A percentile compares a stretch with the other conserved stretches of the same genome.
These are phyloP conservation scores for Ectemnius lituratus DNA, from an alignment of 2,888 invertebrate genomes.

Conservation along the genomic window DNA sequence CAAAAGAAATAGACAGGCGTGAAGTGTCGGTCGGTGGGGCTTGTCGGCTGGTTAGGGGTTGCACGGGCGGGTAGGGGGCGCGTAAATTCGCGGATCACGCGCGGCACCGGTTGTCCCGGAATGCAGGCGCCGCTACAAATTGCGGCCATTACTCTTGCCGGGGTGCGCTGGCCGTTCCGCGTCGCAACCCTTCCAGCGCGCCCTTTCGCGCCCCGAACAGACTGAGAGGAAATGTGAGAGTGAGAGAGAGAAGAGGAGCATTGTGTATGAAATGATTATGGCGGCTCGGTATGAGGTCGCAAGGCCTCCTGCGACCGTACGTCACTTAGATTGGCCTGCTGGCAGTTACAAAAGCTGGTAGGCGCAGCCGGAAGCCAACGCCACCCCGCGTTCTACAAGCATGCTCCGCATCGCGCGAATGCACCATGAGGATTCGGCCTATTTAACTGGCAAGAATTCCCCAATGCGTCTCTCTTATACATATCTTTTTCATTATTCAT, in stretches of 20 bases:
- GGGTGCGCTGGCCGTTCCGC: conserved; percentile 48
- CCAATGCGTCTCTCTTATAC: no score
- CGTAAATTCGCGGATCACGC: conserved; percentile 46
- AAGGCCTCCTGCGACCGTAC: conserved; percentile 70
- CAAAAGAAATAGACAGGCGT: no score
- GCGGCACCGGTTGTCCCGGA: conserved; percentile 60
- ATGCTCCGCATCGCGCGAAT: no score
- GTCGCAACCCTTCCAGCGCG: conserved; percentile 36
- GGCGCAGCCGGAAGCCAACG: no score
- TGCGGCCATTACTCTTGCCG: conserved; percentile 75
- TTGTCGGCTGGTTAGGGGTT: no score
- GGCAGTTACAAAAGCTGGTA: conserved; percentile 64
- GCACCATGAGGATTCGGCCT: no score
- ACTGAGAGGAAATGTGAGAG: conserved; percentile 22
- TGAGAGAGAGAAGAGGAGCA: conserved; percentile 61
- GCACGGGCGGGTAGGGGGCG: not conserved
- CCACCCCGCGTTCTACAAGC: no score
- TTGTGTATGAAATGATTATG: conserved; percentile 76
- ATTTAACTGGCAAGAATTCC: no score
- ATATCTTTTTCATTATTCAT: no score
- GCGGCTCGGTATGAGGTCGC: conserved; percentile 71
- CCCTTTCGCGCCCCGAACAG: no score
- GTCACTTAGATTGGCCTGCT: conserved; percentile 74
- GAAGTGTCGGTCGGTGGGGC: no score
- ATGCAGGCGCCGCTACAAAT: conserved; percentile 72